These are phyloP conservation scores for Nothura maculosa DNA, from an alignment of 2,797 vertebrate genomes.

Conservation along the genomic window DNA sequence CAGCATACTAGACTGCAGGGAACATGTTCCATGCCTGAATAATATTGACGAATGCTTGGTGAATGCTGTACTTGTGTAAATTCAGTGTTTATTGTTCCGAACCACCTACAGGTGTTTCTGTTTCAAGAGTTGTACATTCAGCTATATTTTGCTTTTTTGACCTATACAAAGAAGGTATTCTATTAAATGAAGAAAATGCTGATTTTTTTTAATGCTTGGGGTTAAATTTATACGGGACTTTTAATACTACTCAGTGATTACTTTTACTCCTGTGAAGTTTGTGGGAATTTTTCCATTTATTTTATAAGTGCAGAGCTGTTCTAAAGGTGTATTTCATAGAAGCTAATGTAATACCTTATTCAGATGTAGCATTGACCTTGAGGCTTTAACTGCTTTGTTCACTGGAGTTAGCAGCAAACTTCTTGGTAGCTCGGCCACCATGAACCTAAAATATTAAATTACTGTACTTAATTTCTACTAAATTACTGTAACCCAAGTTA, in stretches of 20 bases:
- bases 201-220: background rate
- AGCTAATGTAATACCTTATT: background rate
- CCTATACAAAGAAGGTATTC: background rate
- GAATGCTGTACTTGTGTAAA: conserved; percentile 23
- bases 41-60: conserved; percentile 37
- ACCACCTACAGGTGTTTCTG: conserved; percentile 36
- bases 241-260: background rate
- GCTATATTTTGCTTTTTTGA: conserved; percentile 19
- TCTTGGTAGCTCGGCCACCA: background rate
- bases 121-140: conserved; percentile 35
- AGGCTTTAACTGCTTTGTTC: background rate
- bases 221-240: background rate
- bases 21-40: conserved; percentile 55
- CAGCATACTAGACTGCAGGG: background rate
- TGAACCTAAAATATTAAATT: background rate
- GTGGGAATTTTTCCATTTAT: background rate
- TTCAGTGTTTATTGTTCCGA: conserved; percentile 49
- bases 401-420: background rate
- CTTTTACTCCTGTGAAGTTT: background rate
- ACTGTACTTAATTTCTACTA: no score
- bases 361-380: background rate
- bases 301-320: background rate
- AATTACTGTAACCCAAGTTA: background rate
- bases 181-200: background rate
- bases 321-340: background rate